Percentiles rank a stretch among this genome's conserved stretches.
Evolutionary conservation across 2,113 vertebrate species (phyloP).

Genomic region (Pogonocichla stellata): DNA sequence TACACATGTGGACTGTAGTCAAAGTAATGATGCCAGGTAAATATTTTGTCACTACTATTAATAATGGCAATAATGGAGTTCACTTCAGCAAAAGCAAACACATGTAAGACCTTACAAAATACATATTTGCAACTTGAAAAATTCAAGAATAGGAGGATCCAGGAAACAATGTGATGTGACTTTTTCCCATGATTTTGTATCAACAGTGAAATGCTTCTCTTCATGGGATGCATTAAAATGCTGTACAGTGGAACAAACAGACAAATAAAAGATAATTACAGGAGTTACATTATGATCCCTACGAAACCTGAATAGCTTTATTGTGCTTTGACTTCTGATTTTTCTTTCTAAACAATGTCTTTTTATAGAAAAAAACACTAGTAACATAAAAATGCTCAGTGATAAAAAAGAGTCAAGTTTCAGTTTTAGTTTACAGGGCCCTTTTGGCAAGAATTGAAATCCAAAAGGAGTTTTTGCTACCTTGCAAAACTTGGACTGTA

Average conservation of each 20-base stretch:
- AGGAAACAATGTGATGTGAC: neutral
- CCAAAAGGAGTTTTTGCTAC: neutral
- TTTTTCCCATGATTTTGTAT: neutral
- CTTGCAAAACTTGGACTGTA: neutral
- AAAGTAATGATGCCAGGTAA: conserved; percentile 21
- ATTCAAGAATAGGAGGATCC: neutral
- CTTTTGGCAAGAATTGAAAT: neutral
- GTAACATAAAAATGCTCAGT: neutral
- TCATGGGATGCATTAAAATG: neutral
- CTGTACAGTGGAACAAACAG: neutral
- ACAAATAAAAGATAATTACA: neutral
- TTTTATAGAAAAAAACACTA: neutral
- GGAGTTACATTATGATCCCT: neutral
- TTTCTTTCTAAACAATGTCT: neutral
- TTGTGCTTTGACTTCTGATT: neutral
- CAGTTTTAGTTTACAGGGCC: neutral
- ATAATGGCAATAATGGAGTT: neutral
- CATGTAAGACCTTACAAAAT: neutral
- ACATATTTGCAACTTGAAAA: neutral
- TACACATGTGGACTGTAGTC: neutral
- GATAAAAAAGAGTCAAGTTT: neutral
- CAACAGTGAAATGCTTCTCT: neutral
- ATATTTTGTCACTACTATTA: conserved; percentile 19
- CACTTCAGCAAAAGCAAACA: neutral
- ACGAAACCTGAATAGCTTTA: neutral